Base-by-base conservation (phyloP, 2,797 vertebrate genomes). In the Rhynchotus rufescens region DNA sequence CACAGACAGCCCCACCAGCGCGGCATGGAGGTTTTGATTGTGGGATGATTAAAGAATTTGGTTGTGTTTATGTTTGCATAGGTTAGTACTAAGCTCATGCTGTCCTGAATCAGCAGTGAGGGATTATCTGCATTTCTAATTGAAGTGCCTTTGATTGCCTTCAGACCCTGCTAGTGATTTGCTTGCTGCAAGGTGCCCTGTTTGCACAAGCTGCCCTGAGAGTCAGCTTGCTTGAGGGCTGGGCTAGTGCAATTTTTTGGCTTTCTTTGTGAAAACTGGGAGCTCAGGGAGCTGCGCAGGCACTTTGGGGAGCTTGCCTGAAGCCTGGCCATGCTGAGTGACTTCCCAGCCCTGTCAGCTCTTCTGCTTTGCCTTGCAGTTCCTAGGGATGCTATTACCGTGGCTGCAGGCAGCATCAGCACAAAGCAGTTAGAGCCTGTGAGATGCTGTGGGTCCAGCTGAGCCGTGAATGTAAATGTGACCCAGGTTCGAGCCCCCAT, bases 81-180 rank as follows among this genome's bases (percentile, higher is more conserved):
- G 87, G 84, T 92, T 92, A 75, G 49, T 62, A 34, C 68, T 51
- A 71, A 94, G 64, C 73, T 49, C 77, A 62, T 14, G 84, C 73
- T 85, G 77, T 62, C 88, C 73, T 79, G 90, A 92, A 75, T 92
- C 87, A 79, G 80, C 87, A 81, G 62, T 12, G 47, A 85, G 68
- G 77, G 68, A 82, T 90, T 84, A 90, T 90, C 73, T 85, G 80
- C 84, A 88, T 92, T 84, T 94, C 81, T 94, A 92, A 87, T 84
- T 92, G 84, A 80, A 82, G 59, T 60, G 68, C 49, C 77, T 90
- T 72, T 90, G 88, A 88, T 85, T 90, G 57, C 57, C 32, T 90
- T 72, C 74, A 84, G 61, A 52, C 69, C 57, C 21, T 23, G 40
- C 81, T 68, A 74, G 67, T 71, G 76, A 89, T 81, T 57, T 57